phyloP scores from a whole-genome alignment of 1,140 invertebrate genomes.

The Babylonia areolata region DNA sequence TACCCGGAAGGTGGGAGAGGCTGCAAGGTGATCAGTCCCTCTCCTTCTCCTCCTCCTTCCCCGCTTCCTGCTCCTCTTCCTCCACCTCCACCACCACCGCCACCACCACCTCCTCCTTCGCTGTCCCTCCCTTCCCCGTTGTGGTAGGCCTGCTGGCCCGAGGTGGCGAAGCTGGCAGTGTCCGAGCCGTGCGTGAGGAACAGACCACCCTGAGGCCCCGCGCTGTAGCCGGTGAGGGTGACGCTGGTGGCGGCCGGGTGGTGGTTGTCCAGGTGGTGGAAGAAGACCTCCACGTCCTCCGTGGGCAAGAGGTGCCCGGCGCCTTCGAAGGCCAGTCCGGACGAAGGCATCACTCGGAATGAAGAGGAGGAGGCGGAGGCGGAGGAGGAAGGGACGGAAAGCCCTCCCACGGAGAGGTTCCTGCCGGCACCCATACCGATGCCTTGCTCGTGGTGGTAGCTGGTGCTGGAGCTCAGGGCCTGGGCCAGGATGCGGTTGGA shows the following conservation, averaged over 20 bases:
- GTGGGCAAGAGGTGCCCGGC: conserved; percentile 43
- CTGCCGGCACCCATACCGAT: neutral
- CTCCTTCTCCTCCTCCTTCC: neutral
- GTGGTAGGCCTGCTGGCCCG: conserved; percentile 41
- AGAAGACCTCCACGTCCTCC: conserved; percentile 54
- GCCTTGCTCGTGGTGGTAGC: neutral
- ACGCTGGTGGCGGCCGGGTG: conserved; percentile 33
- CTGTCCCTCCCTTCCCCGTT: conserved; percentile 7
- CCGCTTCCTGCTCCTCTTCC: neutral
- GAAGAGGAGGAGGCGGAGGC: neutral
- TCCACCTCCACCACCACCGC: no score
- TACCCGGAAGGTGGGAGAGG: conserved; percentile 45
- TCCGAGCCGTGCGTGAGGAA: neutral
- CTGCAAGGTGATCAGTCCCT: conserved; percentile 36
- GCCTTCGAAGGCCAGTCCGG: conserved; percentile 31
- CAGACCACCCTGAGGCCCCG: neutral
- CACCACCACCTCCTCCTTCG: neutral
- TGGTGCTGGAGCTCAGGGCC: neutral
- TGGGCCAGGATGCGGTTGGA: conserved; percentile 29
- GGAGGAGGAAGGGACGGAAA: neutral
- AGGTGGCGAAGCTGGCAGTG: conserved; percentile 26
- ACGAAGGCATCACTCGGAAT: neutral
- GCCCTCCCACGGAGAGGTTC: neutral
- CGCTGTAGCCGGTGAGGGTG: conserved; percentile 22
- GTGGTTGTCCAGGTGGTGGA: conserved; percentile 45